These are phyloP conservation scores for Euplagia quadripunctaria DNA, from an alignment of 2,888 invertebrate genomes.

Conservation along the genomic window DNA sequence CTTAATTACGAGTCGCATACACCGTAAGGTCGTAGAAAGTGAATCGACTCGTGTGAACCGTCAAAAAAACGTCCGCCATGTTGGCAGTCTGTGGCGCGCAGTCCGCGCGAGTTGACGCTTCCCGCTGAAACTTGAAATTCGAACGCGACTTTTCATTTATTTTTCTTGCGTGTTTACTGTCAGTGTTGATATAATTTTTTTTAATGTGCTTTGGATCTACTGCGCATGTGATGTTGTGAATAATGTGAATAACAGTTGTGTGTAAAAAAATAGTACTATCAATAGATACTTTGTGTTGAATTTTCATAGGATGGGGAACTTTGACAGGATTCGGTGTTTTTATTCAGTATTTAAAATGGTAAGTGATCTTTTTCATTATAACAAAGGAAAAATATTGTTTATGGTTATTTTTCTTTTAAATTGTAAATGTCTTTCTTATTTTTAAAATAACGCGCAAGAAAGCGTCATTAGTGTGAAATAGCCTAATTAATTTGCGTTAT, in stretches of 20 bases:
- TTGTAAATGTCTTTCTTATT: constrained; percentile 23
- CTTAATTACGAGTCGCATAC: constrained; percentile 85
- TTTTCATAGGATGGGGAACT: constrained; percentile 76
- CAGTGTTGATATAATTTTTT: constrained; percentile 66
- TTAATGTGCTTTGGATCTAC: constrained; percentile 61
- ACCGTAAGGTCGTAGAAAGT: constrained; percentile 87
- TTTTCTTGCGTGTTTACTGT: constrained; percentile 67
- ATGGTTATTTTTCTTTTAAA: constrained; percentile 4
- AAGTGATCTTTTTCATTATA: constrained; percentile 56
- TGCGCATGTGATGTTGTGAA: constrained; percentile 75
- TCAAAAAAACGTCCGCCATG: constrained; percentile 85
- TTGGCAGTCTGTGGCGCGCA: constrained; percentile 84
- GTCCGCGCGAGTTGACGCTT: constrained; percentile 80
- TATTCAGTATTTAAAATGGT: constrained; percentile 77
- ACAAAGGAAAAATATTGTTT: neutral
- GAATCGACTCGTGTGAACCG: constrained; percentile 87
- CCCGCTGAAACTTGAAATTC: constrained; percentile 78
- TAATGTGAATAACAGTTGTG: constrained; percentile 78
- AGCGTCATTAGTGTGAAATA: constrained; percentile 32
- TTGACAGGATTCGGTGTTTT: constrained; percentile 72
- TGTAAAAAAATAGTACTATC: constrained; percentile 56
- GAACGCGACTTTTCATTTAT: constrained; percentile 67
- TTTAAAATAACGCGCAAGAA: constrained; percentile 36
- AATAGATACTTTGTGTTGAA: constrained; percentile 65
- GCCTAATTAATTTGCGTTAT: constrained; percentile 45